Percentiles rank a stretch among this genome's conserved stretches.
phyloP scores from a whole-genome alignment of 2,113 vertebrate species.

The Otolemur garnettii region DNA sequence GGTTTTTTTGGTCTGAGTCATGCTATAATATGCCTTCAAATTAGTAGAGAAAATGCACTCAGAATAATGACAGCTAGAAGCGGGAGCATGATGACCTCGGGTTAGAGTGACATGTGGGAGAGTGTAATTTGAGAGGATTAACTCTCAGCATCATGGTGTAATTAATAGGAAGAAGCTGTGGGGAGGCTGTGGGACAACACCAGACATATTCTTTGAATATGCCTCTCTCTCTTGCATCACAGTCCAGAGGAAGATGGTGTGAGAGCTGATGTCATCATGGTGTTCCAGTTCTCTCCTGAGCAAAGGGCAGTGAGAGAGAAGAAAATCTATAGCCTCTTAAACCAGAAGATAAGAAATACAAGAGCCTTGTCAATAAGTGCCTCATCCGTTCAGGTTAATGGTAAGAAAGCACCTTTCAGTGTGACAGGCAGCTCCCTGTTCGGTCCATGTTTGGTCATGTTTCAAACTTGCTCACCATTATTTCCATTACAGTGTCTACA shows the following conservation, averaged over 20 bases:
- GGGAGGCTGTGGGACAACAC: background rate
- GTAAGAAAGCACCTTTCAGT: slow-evolving; percentile 48
- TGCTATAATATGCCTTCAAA: background rate
- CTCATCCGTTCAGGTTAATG: slow-evolving; percentile 63
- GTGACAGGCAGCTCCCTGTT: background rate
- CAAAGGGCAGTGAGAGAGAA: slow-evolving; percentile 44
- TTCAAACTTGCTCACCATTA: background rate
- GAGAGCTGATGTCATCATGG: slow-evolving; percentile 56
- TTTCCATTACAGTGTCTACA: slow-evolving; percentile 27
- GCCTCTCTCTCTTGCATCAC: background rate
- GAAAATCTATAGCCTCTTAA: slow-evolving; percentile 54
- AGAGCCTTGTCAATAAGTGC: slow-evolving; percentile 62
- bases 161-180: background rate
- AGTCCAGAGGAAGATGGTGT: slow-evolving; percentile 71
- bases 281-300: slow-evolving; percentile 63
- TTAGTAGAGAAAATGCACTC: background rate
- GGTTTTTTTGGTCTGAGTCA: slow-evolving; percentile 1
- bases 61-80: background rate
- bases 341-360: slow-evolving; percentile 63
- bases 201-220: background rate
- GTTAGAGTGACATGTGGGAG: background rate
- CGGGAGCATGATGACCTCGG: background rate
- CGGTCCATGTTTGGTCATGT: background rate
- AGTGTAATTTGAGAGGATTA: background rate
- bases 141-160: background rate